phyloP scores from a whole-genome alignment of 2,113 vertebrate species.

The Pangasianodon hypophthalmus region DNA sequence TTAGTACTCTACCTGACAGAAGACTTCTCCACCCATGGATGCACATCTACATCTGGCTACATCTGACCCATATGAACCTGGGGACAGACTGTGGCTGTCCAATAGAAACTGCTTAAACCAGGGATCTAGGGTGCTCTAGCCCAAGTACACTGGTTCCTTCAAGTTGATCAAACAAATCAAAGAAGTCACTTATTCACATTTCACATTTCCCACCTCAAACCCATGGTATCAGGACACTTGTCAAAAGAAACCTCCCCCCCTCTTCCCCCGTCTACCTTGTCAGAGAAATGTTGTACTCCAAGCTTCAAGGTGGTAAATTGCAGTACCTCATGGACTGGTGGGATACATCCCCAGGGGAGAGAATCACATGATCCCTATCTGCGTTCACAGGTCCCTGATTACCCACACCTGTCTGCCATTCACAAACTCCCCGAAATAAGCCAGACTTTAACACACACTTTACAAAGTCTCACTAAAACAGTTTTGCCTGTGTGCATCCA shows the following conservation, averaged over 20 bases:
- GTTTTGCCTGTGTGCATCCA: background rate
- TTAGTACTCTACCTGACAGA: background rate
- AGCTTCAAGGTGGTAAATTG: background rate
- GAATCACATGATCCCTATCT: background rate
- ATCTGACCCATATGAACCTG: too few relatives aligned
- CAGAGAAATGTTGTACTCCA: background rate
- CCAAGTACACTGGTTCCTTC: background rate
- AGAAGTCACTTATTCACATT: background rate
- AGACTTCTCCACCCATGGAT: constrained; percentile 13
- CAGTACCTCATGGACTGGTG: background rate
- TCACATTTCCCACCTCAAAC: background rate
- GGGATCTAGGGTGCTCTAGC: background rate
- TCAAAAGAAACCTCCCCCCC: background rate
- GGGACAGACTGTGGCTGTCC: background rate
- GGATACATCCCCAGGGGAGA: background rate
- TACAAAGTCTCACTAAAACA: background rate
- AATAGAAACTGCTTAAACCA: background rate
- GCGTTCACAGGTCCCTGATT: background rate
- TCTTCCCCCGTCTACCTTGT: background rate
- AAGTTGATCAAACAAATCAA: background rate
- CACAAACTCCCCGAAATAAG: background rate
- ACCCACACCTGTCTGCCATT: background rate
- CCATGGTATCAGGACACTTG: background rate
- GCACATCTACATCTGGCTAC: background rate
- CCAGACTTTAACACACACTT: constrained; percentile 1